Conservation (phyloP, 2,888 invertebrate genomes). For the Ceraclea dissimilis region DNA sequence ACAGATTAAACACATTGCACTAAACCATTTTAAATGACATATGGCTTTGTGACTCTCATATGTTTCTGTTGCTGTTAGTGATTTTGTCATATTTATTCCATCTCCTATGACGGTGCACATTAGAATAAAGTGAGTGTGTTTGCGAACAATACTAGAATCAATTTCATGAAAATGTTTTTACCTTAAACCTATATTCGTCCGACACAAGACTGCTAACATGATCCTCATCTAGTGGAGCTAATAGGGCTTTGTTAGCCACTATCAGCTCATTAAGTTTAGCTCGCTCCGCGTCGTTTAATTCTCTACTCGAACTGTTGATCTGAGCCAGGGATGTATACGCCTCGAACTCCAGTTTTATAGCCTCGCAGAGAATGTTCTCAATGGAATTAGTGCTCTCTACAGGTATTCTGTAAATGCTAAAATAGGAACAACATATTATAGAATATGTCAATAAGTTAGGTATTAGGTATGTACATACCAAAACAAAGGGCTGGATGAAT, state of each 20-base stretch:
- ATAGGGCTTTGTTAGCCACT: conserved; percentile 76
- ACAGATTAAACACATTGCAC: too few species aligned
- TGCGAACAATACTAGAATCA: too few species aligned
- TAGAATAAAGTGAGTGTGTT: too few species aligned
- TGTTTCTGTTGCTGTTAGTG: too few species aligned
- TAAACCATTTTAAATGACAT: too few species aligned
- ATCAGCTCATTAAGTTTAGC: conserved; percentile 79
- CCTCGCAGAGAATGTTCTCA: conserved; percentile 77
- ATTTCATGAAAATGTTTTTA: conserved; percentile 29
- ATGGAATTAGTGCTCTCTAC: conserved; percentile 59
- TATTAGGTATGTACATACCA: not conserved
- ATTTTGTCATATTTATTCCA: too few species aligned
- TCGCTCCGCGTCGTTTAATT: conserved; percentile 73
- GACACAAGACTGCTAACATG: conserved; percentile 64
- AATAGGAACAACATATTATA: conserved; percentile 6
- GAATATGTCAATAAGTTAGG: not conserved
- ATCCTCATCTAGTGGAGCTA: conserved; percentile 80
- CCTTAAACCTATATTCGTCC: conserved; percentile 54
- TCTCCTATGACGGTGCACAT: too few species aligned
- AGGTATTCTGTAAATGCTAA: conserved; percentile 38
- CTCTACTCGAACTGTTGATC: conserved; percentile 53
- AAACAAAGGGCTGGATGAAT: too few species aligned
- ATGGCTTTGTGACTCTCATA: too few species aligned
- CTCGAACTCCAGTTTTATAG: conserved; percentile 79
- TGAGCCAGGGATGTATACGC: conserved; percentile 57